Evolutionary conservation across 2,113 vertebrate genomes (phyloP).

Genomic region (Desmodus rotundus): DNA sequence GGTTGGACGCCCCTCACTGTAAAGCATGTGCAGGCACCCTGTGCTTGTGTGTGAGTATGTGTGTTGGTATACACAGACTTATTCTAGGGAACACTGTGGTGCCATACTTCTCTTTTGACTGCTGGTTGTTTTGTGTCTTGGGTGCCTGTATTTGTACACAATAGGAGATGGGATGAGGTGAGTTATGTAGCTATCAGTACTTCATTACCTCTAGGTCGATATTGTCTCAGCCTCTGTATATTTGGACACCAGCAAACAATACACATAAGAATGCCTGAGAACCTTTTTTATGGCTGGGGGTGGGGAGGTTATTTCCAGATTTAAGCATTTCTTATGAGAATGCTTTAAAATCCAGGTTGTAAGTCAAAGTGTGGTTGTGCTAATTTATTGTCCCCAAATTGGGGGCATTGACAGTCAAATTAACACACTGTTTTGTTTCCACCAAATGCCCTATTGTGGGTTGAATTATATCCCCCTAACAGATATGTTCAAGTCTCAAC

Average conservation of each 20-base stretch:
- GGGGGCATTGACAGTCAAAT: not conserved
- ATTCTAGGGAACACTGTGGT: not conserved
- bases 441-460: not conserved
- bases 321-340: not conserved
- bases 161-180: not conserved
- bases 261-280: not conserved
- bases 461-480: not conserved
- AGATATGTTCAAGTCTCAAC: not conserved
- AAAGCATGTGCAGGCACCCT: not conserved
- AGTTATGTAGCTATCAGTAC: not conserved
- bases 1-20: no score
- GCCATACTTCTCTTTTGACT: not conserved
- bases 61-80: not conserved
- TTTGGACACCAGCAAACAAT: slow-evolving; percentile 12
- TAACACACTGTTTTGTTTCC: not conserved
- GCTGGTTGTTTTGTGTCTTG: not conserved
- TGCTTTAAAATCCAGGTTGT: not conserved
- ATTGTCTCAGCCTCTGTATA: not conserved
- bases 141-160: not conserved
- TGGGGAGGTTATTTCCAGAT: not conserved
- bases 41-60: not conserved
- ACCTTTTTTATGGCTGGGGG: not conserved
- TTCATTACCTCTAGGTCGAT: not conserved
- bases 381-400: not conserved
- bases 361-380: not conserved